Evolutionary conservation across 2,113 vertebrate genomes (phyloP), one percentile per base, ranked within the genome.

Genomic region (Xyrauchen texanus): DNA sequence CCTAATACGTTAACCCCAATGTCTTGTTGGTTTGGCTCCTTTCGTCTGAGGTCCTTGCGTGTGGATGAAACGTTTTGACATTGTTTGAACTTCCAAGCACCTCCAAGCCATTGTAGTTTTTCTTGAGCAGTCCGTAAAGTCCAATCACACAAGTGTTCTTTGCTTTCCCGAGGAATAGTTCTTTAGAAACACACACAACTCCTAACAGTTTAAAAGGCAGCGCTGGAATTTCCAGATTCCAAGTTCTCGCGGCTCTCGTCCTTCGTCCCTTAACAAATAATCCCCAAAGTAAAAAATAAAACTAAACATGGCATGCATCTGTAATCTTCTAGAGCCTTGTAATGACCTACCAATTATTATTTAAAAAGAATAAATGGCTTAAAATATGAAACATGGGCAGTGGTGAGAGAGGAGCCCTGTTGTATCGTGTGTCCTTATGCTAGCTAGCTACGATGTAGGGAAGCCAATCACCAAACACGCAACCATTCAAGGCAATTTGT

Each of bases 191-290:
- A 77, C 77, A 78, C 87, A 83, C 71, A 83, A 84, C 81, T 82
- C 83, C 85, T 85, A 83, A 82, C 83, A 83, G 77, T 89, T 86
- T 75, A 80, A 84, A 87, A 83, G 80, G 82, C 89, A 80, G 65
- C 83, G 77, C 82, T 88, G 85, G 81, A 88, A 90, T 84, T 83
- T 79, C 80, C 84, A 87, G 85, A 88, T 88, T 85, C 85, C 87
- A 89, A 86, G 81, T 85, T 80, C 78, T 62, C 73, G 74, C 84
- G 78, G 53, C 79, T 87, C 51, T 52, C 62, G 5, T 78, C 86
- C 87, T 87, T 85, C 81, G 84, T 90, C 88, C 87, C 84, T 75
- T 78, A 86, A 85, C 7, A 4, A 11, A 65, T 52, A 89, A 85
- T 88, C 74, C 79, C n/a, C 71, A 77, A 68, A 5, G 8, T 10